Evolutionary conservation across 2,797 vertebrate species (phyloP), one percentile per base, ranked within the genome.

Genomic region (Parauchenoglanis punctatus): DNA sequence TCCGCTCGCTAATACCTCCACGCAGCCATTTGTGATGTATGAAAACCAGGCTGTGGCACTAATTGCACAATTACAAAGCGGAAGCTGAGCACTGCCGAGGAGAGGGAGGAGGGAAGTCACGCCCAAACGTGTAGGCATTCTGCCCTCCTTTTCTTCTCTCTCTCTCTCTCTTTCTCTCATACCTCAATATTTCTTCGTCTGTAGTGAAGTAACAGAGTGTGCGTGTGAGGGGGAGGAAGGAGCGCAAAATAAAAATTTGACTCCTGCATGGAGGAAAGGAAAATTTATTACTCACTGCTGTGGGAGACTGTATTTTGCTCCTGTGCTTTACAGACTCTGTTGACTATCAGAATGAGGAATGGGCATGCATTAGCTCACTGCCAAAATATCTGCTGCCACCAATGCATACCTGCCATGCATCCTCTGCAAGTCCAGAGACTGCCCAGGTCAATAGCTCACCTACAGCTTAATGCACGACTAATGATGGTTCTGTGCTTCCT

Each of bases 31-130:
- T 96, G 97, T 98, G 97, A 98, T 98, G 94, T 98, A 98, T 97
- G 97, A 97, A 98, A 97, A 97, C 95, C 94, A 96, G 96, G 95
- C 95, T 92, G 95, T 96, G 96, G 95, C 96, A 97, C 97, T 99
- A 99, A 99, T 98, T 99, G 97, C 94, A 96, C 97, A 98, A 98
- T 99, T 99, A 99, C 97, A 97, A 97, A 97, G 96, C 96, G 96
- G 97, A 98, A 97, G 97, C 96, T 91, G 95, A 95, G 93, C 93
- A 92, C 89, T 95, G 96, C 96, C 95, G 96, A 97, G 96, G 95
- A 95, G 95, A 94, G 94, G 96, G 94, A 95, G 94, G 94, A 95
- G 91, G 95, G 94, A 93, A 93, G 95, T 93, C 92, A 88, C 94
- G 94, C 94, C 95, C 95, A 95, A 88, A 94, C 93, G 83, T 87